phyloP scores from a whole-genome alignment of 1,140 invertebrate genomes.

The Protaetia brevitarsis region DNA sequence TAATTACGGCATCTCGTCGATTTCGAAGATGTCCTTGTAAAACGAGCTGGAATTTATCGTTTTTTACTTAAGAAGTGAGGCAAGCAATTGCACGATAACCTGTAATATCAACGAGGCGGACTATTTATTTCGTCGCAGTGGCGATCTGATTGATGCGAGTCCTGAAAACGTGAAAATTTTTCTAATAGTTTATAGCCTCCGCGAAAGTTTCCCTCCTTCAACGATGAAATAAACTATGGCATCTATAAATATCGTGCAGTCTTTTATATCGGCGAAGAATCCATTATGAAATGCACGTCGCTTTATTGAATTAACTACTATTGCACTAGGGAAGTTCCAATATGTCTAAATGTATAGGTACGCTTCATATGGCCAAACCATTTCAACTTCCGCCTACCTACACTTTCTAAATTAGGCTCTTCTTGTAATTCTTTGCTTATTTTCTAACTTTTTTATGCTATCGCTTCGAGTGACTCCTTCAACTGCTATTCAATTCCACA shows the following conservation, averaged over 20 bases:
- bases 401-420: too few relatives aligned
- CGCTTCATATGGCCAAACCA: too few relatives aligned
- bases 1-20: not conserved
- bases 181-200: not conserved
- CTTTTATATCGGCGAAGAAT: not conserved
- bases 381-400: too few relatives aligned
- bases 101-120: slow-evolving; percentile 27
- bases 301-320: not conserved
- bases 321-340: not conserved
- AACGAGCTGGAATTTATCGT: not conserved
- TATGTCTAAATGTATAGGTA: not conserved
- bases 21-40: not conserved
- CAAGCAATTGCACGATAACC: slow-evolving; percentile 32
- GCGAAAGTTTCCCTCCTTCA: not conserved
- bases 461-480: too few relatives aligned
- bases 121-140: slow-evolving; percentile 25
- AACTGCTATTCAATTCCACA: too few relatives aligned
- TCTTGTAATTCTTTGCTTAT: too few relatives aligned
- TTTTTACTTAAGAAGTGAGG: slow-evolving; percentile 35
- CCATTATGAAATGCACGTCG: not conserved
- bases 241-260: not conserved
- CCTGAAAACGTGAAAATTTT: slow-evolving; percentile 12
- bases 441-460: too few relatives aligned
- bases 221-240: not conserved
- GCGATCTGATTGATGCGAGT: slow-evolving; percentile 16